Base-by-base conservation (phyloP, 2,113 vertebrate genomes). In the Scartelaos histophorus region DNA sequence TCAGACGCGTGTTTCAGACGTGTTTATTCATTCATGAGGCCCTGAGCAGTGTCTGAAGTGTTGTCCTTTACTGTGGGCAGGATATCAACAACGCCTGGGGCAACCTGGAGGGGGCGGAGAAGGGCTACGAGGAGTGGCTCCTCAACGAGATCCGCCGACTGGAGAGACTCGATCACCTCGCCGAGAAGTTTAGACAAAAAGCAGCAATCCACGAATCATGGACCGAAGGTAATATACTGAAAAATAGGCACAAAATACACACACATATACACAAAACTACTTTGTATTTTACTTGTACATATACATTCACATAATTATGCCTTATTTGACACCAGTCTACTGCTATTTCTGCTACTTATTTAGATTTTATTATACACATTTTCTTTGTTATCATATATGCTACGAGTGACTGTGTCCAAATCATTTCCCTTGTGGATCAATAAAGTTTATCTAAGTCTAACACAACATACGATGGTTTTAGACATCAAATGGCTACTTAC, bases 121-220 rank as follows among this genome's bases (percentile, higher is more conserved):
- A 99, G 74, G 98, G 98, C 82, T 99, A 98, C 0, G 97, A 99
- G 73, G 98, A 99, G 82, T 99, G 98, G 98, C 91, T 99, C 67
- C 92, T 99, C 85, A 99, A 99, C 7, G 98, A 99, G 88, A 99
- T 99, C 62, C 95, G 98, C 76, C 91, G 98, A 88, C 93, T 99
- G 85, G 97, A 99, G 82, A 93, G 98, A 79, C 94, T 99, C 5
- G 98, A 99, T 88, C 98, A 99, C 90, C 92, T 99, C 87, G 97
- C 97, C 0, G 96, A 98, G 93, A 99, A 99, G 75, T 99, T 99
- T 82, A 95, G 97, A 19, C 98, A 99, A 91, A 99, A 99, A 90
- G 97, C 97, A 6, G 94, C 95, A 34, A 99, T 99, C 90, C 98
- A 99, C 0, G 98, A 99, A 90, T 93, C 96, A 72, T 99, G 98